Evolutionary conservation across 2,797 vertebrate genomes (phyloP).

Genomic region (Scolopax bukidnonensis): DNA sequence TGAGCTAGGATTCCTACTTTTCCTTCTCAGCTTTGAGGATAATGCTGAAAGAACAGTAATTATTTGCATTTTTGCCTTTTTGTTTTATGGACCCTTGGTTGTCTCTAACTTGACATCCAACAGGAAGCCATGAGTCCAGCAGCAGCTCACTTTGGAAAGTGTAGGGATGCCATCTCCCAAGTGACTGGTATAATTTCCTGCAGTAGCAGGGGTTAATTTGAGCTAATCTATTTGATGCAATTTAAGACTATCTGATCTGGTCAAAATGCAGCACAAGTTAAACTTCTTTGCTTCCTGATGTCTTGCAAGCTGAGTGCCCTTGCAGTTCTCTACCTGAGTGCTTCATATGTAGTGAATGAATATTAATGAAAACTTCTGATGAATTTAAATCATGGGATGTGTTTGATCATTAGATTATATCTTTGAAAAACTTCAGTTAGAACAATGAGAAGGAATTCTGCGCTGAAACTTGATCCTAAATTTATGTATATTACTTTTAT

Average conservation of each 20-base stretch:
- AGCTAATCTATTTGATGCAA: neutral
- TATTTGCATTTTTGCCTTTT: neutral
- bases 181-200: neutral
- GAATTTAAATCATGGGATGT: constrained; percentile 9
- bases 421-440: neutral
- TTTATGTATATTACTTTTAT: neutral
- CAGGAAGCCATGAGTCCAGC: neutral
- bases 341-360: constrained; percentile 24
- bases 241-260: neutral
- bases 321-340: constrained; percentile 6
- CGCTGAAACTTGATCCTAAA: neutral
- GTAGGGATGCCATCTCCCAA: neutral
- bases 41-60: neutral
- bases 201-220: neutral
- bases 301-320: constrained; percentile 8
- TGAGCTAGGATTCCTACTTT: neutral
- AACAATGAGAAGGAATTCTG: neutral
- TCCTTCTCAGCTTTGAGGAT: neutral
- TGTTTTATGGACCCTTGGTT: neutral
- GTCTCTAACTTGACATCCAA: neutral
- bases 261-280: neutral
- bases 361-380: constrained; percentile 42
- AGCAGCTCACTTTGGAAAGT: neutral
- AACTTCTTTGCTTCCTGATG: neutral
- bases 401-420: constrained; percentile 32